Evolutionary conservation across 2,113 vertebrate species (phyloP), one percentile per base, ranked within the genome.

Genomic region (Phyllostomus discolor): DNA sequence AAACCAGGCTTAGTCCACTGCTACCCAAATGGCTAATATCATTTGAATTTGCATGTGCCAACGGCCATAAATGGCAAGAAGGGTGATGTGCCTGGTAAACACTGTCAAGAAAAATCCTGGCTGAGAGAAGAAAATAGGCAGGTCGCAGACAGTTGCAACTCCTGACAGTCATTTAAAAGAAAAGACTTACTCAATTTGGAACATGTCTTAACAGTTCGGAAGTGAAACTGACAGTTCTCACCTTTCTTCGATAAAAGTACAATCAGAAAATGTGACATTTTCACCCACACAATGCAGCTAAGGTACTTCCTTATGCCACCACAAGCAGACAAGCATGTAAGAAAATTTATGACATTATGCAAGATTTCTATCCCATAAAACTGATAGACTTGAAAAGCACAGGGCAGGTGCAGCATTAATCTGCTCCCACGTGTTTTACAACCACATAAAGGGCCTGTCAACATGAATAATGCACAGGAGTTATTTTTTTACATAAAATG

Each of bases 401-500:
- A 83, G 88, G 90, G 91, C 85, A 96, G 26, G 92, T 80, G 73
- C 72, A 97, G 84, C 83, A 83, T 70, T 91, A 91, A 89, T 94
- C n/a, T 80, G 75, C 50, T 92, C 95, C 88, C 85, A 80, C 22
- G 19, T 54, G 79, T 79, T 96, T 94, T 73, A 93, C 2, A 43
- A 52, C 86, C 95, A 91, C 95, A 97, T 95, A 97, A 97, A 97
- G 95, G 79, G 79, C 12, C 73, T 94, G 86, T 88, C 93, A 96
- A 84, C 94, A 94, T 97, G 95, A 97, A 97, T 97, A 97, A 96
- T 70, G 91, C 35, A 84, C 82, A 88, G 57, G 54, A 96, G 89
- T 91, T 95, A 97, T 96, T 97, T 97, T 97, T 97, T 97, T 97
- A 95, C 46, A 91, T 87, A 92, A 97, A 96, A 96, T 14, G 4